Evolutionary conservation across 2,888 invertebrate species (phyloP).

Genomic region (Caradrina clavipalpis): DNA sequence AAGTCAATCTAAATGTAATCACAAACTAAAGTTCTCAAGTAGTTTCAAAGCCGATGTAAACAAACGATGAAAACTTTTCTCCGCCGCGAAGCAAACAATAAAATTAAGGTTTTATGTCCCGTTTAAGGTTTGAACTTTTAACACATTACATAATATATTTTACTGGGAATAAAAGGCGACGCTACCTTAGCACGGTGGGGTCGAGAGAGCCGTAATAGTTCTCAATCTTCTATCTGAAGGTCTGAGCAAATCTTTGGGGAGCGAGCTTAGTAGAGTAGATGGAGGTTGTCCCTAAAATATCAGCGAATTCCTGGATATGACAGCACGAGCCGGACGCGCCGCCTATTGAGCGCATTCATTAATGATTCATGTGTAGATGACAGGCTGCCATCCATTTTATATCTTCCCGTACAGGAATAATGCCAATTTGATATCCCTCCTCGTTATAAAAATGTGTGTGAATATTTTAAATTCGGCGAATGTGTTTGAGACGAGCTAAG

Average conservation of each 20-base stretch:
- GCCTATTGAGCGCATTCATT: constrained; percentile 63
- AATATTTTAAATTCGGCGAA: constrained; percentile 31
- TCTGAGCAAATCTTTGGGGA: constrained; percentile 74
- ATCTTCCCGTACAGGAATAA: constrained; percentile 37
- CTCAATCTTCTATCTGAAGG: constrained; percentile 75
- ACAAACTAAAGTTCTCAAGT: constrained; percentile 46
- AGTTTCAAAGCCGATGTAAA: constrained; percentile 53
- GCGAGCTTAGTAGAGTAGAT: constrained; percentile 44
- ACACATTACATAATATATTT: constrained; percentile 66
- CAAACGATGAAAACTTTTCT: constrained; percentile 60
- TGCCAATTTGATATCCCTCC: constrained; percentile 38
- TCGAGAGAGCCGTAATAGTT: constrained; percentile 75
- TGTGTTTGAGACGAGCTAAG: constrained; percentile 16
- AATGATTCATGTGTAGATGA: constrained; percentile 67
- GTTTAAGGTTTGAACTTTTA: constrained; percentile 64
- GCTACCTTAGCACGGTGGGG: constrained; percentile 68
- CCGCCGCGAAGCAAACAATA: constrained; percentile 43
- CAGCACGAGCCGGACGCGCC: constrained; percentile 51
- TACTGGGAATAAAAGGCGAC: constrained; percentile 64
- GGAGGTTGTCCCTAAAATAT: constrained; percentile 64
- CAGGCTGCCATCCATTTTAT: constrained; percentile 58
- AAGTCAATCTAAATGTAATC: constrained; percentile 41
- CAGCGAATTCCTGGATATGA: constrained; percentile 61
- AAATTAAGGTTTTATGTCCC: constrained; percentile 62
- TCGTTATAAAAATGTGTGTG: constrained; percentile 26